phyloP scores from a whole-genome alignment of 2,888 invertebrate genomes.

The Amaurobius ferox region DNA sequence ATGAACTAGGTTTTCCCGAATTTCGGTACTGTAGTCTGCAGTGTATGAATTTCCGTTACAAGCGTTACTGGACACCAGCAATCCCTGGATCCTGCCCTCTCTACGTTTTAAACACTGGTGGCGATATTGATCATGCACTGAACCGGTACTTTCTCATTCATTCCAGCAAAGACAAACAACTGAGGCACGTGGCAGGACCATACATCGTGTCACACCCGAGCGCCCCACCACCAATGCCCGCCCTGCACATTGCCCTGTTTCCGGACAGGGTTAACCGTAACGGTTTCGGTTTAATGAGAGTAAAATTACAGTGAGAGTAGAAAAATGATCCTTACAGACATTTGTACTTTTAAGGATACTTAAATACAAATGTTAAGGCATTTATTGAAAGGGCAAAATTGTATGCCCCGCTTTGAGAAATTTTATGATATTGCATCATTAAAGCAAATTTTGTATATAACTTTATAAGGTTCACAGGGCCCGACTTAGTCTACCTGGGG shows the following conservation, averaged over 20 bases:
- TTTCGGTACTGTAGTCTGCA: no score
- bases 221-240: conserved; percentile 15
- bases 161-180: background rate
- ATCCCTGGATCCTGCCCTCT: background rate
- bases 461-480: no score
- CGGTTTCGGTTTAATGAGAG: conserved; percentile 55
- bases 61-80: background rate
- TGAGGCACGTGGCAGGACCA: conserved; percentile 45
- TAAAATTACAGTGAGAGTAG: no score
- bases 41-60: background rate
- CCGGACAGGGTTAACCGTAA: conserved; percentile 31
- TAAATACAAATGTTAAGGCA: no score
- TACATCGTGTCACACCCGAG: conserved; percentile 35
- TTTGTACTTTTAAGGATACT: no score
- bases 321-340: no score
- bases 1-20: no score
- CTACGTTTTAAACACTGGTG: background rate
- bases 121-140: background rate
- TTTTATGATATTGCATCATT: no score
- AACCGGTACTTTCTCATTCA: background rate
- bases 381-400: no score
- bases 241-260: conserved; percentile 22
- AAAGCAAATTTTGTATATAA: no score
- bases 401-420: no score
- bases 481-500: no score